Percentiles rank a stretch among this genome's conserved stretches.
Evolutionary conservation across 2,888 invertebrate genomes (phyloP).

Genomic region (Sphaerophoria taeniata): DNA sequence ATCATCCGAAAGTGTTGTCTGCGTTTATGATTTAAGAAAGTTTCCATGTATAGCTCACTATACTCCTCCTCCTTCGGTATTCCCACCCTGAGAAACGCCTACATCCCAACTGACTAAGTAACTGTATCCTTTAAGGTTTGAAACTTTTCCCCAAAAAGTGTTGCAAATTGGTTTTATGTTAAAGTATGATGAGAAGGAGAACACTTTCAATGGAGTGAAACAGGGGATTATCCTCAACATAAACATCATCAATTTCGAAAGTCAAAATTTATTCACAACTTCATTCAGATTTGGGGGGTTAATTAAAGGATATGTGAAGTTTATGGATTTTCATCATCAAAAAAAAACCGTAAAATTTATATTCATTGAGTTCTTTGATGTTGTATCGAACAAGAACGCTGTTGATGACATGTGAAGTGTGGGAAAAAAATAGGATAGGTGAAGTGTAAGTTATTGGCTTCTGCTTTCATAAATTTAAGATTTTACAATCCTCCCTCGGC

Average conservation of each 20-base stretch:
- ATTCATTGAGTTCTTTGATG: no score
- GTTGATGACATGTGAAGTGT: no score
- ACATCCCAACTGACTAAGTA: slow-evolving; percentile 28
- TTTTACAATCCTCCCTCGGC: no score
- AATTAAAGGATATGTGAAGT: no score
- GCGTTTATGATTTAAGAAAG: slow-evolving; percentile 63
- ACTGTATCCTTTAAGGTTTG: slow-evolving; percentile 54
- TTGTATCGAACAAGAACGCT: no score
- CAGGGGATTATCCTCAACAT: slow-evolving; percentile 57
- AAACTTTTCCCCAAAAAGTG: slow-evolving; percentile 62
- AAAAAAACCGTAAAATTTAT: no score
- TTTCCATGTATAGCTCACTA: slow-evolving; percentile 1
- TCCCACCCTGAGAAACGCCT: background rate
- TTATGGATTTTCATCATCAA: no score
- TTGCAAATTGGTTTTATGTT: slow-evolving; percentile 72
- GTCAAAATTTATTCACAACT: slow-evolving; percentile 70
- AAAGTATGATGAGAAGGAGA: slow-evolving; percentile 64
- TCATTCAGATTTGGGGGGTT: no score
- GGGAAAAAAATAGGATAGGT: no score
- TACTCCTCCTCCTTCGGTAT: no score
- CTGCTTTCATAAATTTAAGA: no score
- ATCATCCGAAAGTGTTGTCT: slow-evolving; percentile 6
- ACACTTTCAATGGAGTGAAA: slow-evolving; percentile 34
- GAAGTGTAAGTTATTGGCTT: no score
- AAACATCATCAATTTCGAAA: slow-evolving; percentile 73